phyloP scores from a whole-genome alignment of 2,113 vertebrate genomes.

The Aix galericulata region DNA sequence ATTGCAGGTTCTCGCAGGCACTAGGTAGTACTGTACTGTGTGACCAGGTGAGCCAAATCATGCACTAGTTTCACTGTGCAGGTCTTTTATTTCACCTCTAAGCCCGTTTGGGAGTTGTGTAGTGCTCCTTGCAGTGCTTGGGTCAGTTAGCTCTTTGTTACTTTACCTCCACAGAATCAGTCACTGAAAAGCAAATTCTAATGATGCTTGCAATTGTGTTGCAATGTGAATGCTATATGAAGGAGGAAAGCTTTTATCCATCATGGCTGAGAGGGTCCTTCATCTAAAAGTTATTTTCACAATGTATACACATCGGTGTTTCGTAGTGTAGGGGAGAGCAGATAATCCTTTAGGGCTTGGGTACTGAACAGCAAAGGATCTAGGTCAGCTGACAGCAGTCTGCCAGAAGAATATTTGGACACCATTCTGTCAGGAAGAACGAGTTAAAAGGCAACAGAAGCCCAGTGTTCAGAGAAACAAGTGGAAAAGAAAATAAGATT shows the following conservation, averaged over 20 bases:
- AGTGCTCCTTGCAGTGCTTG: background rate
- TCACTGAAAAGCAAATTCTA: background rate
- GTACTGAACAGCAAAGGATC: background rate
- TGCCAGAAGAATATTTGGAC: background rate
- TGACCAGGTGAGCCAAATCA: background rate
- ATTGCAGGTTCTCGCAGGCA: background rate
- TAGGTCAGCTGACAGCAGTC: background rate
- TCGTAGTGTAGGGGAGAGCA: background rate
- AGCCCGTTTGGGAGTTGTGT: accelerated
- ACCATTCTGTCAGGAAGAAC: background rate
- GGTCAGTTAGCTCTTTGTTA: background rate
- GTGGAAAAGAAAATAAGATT: background rate
- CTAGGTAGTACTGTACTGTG: background rate
- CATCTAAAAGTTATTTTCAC: background rate
- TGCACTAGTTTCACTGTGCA: background rate
- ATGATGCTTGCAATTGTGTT: background rate
- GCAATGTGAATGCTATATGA: background rate
- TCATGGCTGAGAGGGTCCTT: background rate
- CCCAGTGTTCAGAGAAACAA: background rate
- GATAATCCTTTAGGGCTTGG: background rate
- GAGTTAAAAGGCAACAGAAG: background rate
- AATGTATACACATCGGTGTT: background rate
- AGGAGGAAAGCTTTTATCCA: background rate
- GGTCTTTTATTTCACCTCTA: background rate
- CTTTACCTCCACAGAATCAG: background rate